Evolutionary conservation across 2,888 invertebrate genomes (phyloP).

Genomic region (Metallyticus violacea): DNA sequence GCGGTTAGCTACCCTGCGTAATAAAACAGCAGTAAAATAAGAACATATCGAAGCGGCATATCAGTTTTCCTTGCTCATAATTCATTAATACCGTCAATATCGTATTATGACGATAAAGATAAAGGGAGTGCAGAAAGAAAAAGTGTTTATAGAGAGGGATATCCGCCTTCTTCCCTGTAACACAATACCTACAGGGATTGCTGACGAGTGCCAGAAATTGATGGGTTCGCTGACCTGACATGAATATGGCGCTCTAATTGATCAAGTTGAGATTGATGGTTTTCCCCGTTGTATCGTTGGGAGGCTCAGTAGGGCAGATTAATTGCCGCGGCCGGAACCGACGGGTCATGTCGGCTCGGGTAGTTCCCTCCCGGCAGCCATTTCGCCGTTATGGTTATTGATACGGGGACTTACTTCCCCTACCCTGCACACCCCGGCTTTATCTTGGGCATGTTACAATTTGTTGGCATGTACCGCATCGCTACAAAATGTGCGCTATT

Average conservation of each 20-base stretch:
- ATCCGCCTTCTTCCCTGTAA: not conserved
- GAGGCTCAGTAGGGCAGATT: not conserved
- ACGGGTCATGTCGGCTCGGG: not conserved
- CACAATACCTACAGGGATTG: not conserved
- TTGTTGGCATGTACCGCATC: not conserved
- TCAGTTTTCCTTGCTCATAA: not conserved
- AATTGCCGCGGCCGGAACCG: slow-evolving; percentile 17
- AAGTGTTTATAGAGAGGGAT: not conserved
- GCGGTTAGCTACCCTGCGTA: too few relatives aligned
- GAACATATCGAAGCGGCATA: too few relatives aligned
- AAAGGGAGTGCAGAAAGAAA: not conserved
- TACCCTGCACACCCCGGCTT: slow-evolving; percentile 17
- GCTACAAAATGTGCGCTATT: not conserved
- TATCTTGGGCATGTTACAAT: not conserved
- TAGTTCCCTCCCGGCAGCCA: not conserved
- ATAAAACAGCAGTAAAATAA: not conserved
- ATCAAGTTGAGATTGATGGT: slow-evolving; percentile 21
- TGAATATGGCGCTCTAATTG: slow-evolving; percentile 22
- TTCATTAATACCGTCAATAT: not conserved
- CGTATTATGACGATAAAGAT: not conserved
- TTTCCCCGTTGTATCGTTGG: not conserved
- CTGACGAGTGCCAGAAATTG: not conserved
- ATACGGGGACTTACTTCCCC: slow-evolving; percentile 26
- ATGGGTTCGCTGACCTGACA: not conserved
- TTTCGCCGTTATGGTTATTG: slow-evolving; percentile 8